Conservation (phyloP, 2,888 invertebrate genomes). For the Stenodema calcarata region DNA sequence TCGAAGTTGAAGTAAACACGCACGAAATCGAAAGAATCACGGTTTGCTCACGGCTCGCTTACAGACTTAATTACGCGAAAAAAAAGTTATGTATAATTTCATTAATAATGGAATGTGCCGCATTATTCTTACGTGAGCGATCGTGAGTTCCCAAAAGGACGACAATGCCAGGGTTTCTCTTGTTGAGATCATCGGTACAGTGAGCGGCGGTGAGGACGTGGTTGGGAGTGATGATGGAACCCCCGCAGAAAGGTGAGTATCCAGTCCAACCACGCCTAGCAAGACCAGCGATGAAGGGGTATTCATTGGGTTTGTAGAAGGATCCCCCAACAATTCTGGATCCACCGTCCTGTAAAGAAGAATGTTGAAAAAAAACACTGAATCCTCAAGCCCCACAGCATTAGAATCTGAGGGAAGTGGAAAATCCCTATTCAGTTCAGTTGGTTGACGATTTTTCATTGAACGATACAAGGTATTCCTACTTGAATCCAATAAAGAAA, state of each 20-base stretch:
- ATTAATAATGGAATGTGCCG: neutral
- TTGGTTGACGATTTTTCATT: too few relatives aligned
- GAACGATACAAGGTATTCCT: too few relatives aligned
- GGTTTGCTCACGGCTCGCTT: too few relatives aligned
- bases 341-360: slow-evolving; percentile 58
- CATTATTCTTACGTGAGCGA: neutral
- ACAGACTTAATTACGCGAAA: too few relatives aligned
- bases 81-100: too few relatives aligned
- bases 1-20: too few relatives aligned
- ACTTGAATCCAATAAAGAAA: too few relatives aligned
- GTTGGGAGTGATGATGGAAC: slow-evolving; percentile 63
- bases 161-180: slow-evolving; percentile 5
- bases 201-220: slow-evolving; percentile 68
- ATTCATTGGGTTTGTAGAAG: slow-evolving; percentile 67
- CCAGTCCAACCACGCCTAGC: slow-evolving; percentile 59
- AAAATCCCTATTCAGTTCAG: too few relatives aligned
- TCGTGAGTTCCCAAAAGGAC: slow-evolving; percentile 67
- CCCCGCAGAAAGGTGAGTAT: slow-evolving; percentile 64
- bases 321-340: slow-evolving; percentile 65
- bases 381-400: too few relatives aligned
- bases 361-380: neutral
- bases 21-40: too few relatives aligned
- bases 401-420: too few relatives aligned
- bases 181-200: slow-evolving; percentile 62
- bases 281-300: slow-evolving; percentile 67